Evolutionary conservation across 2,113 vertebrate genomes (phyloP).

Genomic region (Sprattus sprattus): DNA sequence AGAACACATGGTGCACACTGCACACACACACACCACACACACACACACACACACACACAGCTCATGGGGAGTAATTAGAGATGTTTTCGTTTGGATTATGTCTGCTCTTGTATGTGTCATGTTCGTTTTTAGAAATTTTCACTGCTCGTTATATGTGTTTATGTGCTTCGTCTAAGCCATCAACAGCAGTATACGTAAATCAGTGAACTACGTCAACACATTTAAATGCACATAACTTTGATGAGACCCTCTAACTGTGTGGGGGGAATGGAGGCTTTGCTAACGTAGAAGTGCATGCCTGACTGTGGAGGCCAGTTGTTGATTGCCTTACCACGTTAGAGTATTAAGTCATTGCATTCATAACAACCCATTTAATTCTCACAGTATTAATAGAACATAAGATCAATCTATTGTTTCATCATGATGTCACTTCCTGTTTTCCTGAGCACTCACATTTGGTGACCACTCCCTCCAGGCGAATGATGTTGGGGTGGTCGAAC

Average conservation of each 20-base stretch:
- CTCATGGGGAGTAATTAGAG: background rate
- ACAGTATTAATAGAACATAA: background rate
- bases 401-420: background rate
- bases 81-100: slow-evolving; percentile 1
- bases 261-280: background rate
- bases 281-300: background rate
- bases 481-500: slow-evolving; percentile 77
- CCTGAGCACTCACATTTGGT: slow-evolving; percentile 68
- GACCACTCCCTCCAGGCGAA: slow-evolving; percentile 73
- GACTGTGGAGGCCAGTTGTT: background rate
- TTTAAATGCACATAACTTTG: background rate
- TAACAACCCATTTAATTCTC: background rate
- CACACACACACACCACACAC: background rate
- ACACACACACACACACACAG: background rate
- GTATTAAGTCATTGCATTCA: background rate
- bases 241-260: background rate
- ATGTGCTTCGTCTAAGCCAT: background rate
- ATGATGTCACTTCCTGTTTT: background rate
- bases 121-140: background rate
- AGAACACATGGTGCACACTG: background rate
- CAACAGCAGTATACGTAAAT: background rate
- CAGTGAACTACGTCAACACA: background rate
- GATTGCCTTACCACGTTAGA: background rate
- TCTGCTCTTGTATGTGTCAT: background rate
- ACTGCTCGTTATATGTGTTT: background rate